Base-by-base conservation (phyloP, 2,797 vertebrate species). In the Orestias chungarensis region DNA sequence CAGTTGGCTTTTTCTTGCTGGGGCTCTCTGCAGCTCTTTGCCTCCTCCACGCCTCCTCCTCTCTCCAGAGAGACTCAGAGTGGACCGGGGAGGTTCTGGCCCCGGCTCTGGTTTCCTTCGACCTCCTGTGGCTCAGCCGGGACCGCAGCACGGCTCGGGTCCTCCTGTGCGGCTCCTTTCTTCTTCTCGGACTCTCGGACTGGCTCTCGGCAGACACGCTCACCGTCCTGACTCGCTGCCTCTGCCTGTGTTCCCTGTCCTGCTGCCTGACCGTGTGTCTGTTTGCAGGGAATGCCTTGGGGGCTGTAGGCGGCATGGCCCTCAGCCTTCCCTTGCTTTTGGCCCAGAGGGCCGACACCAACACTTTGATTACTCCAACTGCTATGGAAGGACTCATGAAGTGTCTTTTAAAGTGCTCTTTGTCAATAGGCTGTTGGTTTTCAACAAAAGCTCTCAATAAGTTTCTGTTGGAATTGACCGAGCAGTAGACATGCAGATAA, bases 111-210 rank as follows among this genome's bases (percentile, higher is more conserved):
- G 81, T 92, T 38, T 89, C 94, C 40, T 95, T 94, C 27, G 93
- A 93, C 59, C 93, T 93, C 74, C 87, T 95, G 67, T 95, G 94
- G 93, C 89, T 95, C 57, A 95, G 95, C 27, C 84, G 93, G 47
- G 95, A 95, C 80, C 87, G 25, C 75, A 87, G 84, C 86, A 95
- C 94, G 0, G 93, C 94, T 3, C 70, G 86, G 15, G 62, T 92
- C 33, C 90, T 95, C 43, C 87, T 95, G 71, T 81, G 82, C 52
- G 93, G 93, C 69, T 91, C 93, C 29, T 90, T 88, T 6, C 76
- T 93, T 71, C 79, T 95, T 50, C 67, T 93, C 6, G 89, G 85
- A 65, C 77, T 94, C 14, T 71, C 87, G 10, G 89, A 94, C 78
- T 87, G 93, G 90, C 83, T 95, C 65, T 93, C 93, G 1, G 79